Evolutionary conservation across 2,888 invertebrate genomes (phyloP).

Genomic region (Agrilus cyanescens): DNA sequence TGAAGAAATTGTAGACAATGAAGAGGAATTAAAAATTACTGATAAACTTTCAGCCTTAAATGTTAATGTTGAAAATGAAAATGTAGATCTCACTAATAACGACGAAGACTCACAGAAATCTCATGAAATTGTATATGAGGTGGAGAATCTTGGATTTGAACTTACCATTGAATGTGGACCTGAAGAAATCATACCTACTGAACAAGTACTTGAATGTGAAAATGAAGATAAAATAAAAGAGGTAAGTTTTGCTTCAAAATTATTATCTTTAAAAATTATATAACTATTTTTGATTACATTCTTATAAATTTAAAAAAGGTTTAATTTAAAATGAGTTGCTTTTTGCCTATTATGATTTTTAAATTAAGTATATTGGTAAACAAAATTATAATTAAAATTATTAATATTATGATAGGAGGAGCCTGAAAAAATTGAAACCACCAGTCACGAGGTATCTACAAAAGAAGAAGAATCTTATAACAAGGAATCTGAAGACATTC

Average conservation of each 20-base stretch:
- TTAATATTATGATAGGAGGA: conserved; percentile 9
- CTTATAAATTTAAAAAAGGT: no score
- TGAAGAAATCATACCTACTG: conserved; percentile 17
- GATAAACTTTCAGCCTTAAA: conserved; percentile 11
- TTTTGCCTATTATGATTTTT: no score
- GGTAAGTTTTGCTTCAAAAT: neutral
- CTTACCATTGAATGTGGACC: conserved; percentile 22
- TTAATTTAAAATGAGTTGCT: no score
- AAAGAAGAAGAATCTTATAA: conserved; percentile 1
- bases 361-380: no score
- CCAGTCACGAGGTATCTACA: neutral
- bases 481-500: conserved; percentile 8
- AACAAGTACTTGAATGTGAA: conserved; percentile 13
- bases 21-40: conserved; percentile 7
- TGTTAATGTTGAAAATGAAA: conserved; percentile 4
- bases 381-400: no score
- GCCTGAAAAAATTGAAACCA: conserved; percentile 4
- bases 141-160: conserved; percentile 15
- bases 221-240: conserved; percentile 12
- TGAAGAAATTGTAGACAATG: neutral
- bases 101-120: neutral
- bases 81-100: conserved; percentile 3
- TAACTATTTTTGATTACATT: no score
- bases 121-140: conserved; percentile 4
- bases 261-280: no score